These are phyloP conservation scores for Epinotia brunnichana DNA, from an alignment of 2,888 invertebrate species.

Conservation along the genomic window DNA sequence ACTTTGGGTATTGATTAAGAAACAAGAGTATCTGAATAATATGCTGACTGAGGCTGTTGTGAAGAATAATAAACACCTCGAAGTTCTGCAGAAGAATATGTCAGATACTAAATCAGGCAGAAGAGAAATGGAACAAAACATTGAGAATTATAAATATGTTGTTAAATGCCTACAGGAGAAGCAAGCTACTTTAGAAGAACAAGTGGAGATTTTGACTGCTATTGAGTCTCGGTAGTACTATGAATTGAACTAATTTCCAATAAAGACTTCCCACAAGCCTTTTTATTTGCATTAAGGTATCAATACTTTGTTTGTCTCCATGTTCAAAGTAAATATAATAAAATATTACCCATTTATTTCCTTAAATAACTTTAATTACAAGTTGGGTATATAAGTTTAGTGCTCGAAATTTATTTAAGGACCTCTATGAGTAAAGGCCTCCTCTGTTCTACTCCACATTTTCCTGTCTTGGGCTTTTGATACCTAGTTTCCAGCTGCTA, in stretches of 20 bases:
- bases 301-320: neutral
- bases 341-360: too few species aligned
- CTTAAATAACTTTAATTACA: too few species aligned
- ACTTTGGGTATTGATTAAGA: conserved; percentile 73
- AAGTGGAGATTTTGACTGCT: conserved; percentile 75
- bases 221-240: conserved; percentile 68
- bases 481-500: too few species aligned
- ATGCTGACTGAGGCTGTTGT: conserved; percentile 64
- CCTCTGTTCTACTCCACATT: too few species aligned
- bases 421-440: too few species aligned
- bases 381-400: too few species aligned
- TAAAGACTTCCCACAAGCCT: too few species aligned
- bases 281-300: neutral
- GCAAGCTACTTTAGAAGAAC: conserved; percentile 75
- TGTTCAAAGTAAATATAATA: neutral
- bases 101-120: conserved; percentile 60
- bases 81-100: conserved; percentile 64
- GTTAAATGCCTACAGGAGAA: conserved; percentile 77
- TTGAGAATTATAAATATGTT: conserved; percentile 72
- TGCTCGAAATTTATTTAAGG: too few species aligned
- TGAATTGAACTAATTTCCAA: neutral
- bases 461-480: too few species aligned
- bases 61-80: conserved; percentile 69
- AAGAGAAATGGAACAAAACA: conserved; percentile 65
- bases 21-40: conserved; percentile 70